Evolutionary conservation across 2,888 invertebrate species (phyloP).

Genomic region (Eristalis tenax): DNA sequence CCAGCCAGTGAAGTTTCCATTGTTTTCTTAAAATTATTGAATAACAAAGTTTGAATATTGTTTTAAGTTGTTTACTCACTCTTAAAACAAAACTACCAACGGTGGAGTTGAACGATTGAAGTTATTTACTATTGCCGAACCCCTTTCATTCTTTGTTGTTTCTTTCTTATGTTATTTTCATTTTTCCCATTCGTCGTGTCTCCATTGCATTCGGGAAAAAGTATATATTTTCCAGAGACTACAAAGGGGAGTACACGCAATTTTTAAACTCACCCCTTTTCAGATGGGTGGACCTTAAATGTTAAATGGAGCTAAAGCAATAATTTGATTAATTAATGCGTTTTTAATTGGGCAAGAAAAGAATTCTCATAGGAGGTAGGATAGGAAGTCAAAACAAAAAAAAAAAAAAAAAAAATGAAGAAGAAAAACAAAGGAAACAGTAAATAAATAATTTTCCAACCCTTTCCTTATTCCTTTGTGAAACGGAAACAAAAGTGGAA

Average conservation of each 20-base stretch:
- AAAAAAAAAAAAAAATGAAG: constrained; percentile 50
- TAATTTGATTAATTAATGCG: constrained; percentile 67
- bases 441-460: constrained; percentile 61
- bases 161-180: background rate
- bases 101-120: constrained; percentile 37
- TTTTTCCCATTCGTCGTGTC: background rate
- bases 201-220: background rate
- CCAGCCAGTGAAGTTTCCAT: constrained; percentile 39
- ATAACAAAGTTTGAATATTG: constrained; percentile 71
- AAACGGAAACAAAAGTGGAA: constrained; percentile 7
- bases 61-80: constrained; percentile 68
- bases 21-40: constrained; percentile 69
- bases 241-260: background rate
- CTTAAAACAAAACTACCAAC: constrained; percentile 52
- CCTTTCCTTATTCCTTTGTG: constrained; percentile 19
- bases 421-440: constrained; percentile 14
- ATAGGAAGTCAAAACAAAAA: background rate
- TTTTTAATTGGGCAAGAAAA: constrained; percentile 57
- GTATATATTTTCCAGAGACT: background rate
- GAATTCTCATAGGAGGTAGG: background rate
- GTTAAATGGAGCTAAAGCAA: constrained; percentile 68
- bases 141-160: constrained; percentile 11
- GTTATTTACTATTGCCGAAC: constrained; percentile 51
- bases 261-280: background rate
- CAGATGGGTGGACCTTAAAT: constrained; percentile 34